Evolutionary conservation across 2,113 vertebrate genomes (phyloP), one percentile per base, ranked within the genome.

Genomic region (Cebidichthys violaceus): DNA sequence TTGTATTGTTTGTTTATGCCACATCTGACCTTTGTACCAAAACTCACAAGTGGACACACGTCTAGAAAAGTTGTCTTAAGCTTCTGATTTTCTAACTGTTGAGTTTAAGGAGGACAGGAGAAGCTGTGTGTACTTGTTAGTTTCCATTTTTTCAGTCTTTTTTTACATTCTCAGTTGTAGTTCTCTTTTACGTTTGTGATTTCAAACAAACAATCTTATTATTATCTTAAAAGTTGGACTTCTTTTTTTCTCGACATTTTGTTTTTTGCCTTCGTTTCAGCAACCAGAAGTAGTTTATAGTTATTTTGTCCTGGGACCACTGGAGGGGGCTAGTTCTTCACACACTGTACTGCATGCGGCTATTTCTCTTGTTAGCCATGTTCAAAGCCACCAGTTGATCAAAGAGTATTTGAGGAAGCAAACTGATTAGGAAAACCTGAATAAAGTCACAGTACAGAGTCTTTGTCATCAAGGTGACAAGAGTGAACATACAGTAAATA

Each of bases 261-360:
- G n/a, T 73, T 57, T 43, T 14, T 60, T 45, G 33, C 24, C 2
- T 50, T 60, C n/a, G 10, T 61, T 17, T 47, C 20, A 33, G 37
- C 43, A 5, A 18, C n/a, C 9, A 43, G 8, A 45, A 35, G 18
- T 22, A 9, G 7, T 57, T 22, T 29, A 65, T 68, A 29, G 54
- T 59, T 70, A 50, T 41, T 70, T 54, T 43, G 43, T 22, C 22
- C 11, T 33, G 17, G 35, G 67, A 37, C 89, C 91, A 92, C 86
- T 86, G 66, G 92, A 85, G 78, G 87, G 92, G 4, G 88, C 81
- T 85, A 45, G 52, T 75, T 77, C 41, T 47, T 43, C 10, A 61
- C 41, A 35, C 37, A 65, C 33, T 33, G 9, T 0, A 2, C 35
- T 31, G 9, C 15, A 47, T 15, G 2, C 54, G 31, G 27, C 1